Evolutionary conservation across 2,113 vertebrate genomes (phyloP), one percentile per base, ranked within the genome.

Genomic region (Emydocephalus ijimae): DNA sequence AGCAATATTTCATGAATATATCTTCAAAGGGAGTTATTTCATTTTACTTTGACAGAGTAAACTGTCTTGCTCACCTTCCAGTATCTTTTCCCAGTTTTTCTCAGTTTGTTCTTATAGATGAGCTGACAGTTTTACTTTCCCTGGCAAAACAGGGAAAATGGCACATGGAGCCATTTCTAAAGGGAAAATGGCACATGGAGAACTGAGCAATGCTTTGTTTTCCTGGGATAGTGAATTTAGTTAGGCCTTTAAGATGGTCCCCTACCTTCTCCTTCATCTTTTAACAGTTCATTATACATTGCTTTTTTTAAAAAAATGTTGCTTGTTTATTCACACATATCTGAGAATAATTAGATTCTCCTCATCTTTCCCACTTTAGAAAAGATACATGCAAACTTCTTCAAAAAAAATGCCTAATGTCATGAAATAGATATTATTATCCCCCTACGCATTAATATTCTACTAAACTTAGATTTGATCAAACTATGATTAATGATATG

Each of bases 401-500:
- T 89, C 87, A 56, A 85, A 57, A 85, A 57, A 69, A 89, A 52
- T 81, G 18, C 81, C 52, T 85, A 43, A 92, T 50, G 50, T 43
- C 14, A 57, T 48, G 52, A 57, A 56, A 85, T 57, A 89, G 29
- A 57, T 56, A 85, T 92, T 74, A 74, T 92, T 43, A 92, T 89
- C 34, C 5, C 59, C n/a, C 81, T 89, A 39, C 24, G 15, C 39
- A 92, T 92, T 89, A 85, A 89, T 24, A n/a, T 3, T 21, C 26
- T 4, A 85, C 48, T 50, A 39, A 50, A 54, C 85, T 88, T 88
- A 23, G 15, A 54, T 54, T 88, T 92, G 85, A 12, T n/a, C 61
- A 59, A 61, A 88, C 12, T 50, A 88, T 92, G 85, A 92, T 88
- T 45, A 92, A 92, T 88, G 50, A 59, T 88, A 18, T 88, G n/a